Conservation (phyloP, 2,113 vertebrate species). For the Syrmaticus mikado region DNA sequence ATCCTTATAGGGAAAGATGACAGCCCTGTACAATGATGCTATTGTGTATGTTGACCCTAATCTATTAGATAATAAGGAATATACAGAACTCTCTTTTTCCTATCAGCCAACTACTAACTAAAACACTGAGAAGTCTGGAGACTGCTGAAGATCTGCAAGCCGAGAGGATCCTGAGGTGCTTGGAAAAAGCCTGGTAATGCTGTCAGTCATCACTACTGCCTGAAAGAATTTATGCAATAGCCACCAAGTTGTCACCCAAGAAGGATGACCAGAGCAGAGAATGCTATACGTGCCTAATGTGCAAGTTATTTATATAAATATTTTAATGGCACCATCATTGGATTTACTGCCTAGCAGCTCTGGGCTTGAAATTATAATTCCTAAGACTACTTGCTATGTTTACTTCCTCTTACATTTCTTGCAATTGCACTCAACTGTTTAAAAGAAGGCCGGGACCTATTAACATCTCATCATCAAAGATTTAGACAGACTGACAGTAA, state of each 20-base stretch:
- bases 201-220: background rate
- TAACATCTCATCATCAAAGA: slow-evolving; percentile 11
- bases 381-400: background rate
- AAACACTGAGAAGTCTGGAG: background rate
- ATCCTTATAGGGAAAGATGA: background rate
- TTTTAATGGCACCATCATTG: background rate
- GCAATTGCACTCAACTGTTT: background rate
- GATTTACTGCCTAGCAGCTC: background rate
- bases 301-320: background rate
- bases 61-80: slow-evolving; percentile 28
- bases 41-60: background rate
- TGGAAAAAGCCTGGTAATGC: background rate
- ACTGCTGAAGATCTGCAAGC: slow-evolving; percentile 1
- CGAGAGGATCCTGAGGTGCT: background rate
- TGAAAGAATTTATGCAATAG: background rate
- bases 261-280: background rate
- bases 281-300: background rate
- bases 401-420: background rate
- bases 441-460: background rate
- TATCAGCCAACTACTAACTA: slow-evolving; percentile 20
- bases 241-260: background rate
- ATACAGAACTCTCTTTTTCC: background rate
- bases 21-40: background rate
- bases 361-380: background rate
- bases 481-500: background rate